Evolutionary conservation across 2,113 vertebrate species (phyloP).

Genomic region (Microtus oregoni): DNA sequence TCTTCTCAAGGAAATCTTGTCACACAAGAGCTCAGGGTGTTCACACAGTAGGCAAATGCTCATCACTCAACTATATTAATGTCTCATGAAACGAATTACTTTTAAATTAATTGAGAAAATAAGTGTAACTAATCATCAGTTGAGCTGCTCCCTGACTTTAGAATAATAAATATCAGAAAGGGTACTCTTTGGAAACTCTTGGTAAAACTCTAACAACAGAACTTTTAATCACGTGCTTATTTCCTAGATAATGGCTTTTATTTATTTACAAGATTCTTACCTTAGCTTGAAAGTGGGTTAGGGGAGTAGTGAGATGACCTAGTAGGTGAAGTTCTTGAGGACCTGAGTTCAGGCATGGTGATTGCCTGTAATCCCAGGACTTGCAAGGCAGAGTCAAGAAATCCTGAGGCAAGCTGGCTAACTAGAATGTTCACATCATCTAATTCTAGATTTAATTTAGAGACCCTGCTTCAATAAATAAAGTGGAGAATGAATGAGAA

Average conservation of each 20-base stretch:
- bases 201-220: slow-evolving; percentile 41
- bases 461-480: neutral
- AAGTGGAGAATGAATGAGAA: neutral
- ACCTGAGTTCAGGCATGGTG: too few relatives aligned
- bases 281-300: neutral
- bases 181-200: slow-evolving; percentile 21
- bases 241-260: slow-evolving; percentile 51
- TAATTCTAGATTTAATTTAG: neutral
- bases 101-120: slow-evolving; percentile 44
- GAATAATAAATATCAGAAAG: slow-evolving; percentile 30
- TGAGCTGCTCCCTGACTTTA: slow-evolving; percentile 45
- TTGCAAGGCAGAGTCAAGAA: neutral
- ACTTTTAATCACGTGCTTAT: slow-evolving; percentile 54
- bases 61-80: neutral
- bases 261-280: slow-evolving; percentile 38
- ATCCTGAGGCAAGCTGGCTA: neutral
- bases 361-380: neutral
- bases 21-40: neutral
- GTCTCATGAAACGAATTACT: neutral
- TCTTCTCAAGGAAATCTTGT: neutral
- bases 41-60: neutral
- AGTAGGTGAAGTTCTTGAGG: neutral
- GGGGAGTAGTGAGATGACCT: neutral
- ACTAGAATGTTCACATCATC: neutral
- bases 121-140: slow-evolving; percentile 21